Base-by-base conservation (phyloP, 2,888 invertebrate species). In the Trissolcus japonicus region DNA sequence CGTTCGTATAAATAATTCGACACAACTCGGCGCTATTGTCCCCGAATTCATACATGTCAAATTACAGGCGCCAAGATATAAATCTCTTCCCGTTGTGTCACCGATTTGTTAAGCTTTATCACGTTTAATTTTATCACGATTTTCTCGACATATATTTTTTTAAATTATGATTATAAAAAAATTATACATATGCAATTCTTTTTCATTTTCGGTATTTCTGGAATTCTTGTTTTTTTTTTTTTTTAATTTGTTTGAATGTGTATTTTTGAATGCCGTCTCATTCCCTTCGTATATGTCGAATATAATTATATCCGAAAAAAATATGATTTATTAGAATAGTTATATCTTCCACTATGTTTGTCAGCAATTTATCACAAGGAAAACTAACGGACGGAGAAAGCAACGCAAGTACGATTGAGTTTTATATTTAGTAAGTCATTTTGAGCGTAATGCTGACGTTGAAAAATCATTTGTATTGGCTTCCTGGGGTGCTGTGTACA, bases 381-480 rank as follows among this genome's bases (percentile, higher is more conserved):
- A 46, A 48, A 48, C 11, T 25, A 56, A 19, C 54, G 6, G 35
- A 11, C 17, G 62, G 35, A 63, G 57, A 73, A 63, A 73, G 41
- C 50, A 1, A 54, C 16, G 40, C 13, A 60, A 60, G n/a, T 21
- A 13, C 48, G 11, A 74, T 67, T 74, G 62, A 74, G 62, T 62
- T 74, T 67, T 74, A 59, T 29, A 65, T 75, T 75, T 48, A 75
- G 69, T 76, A 65, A 76, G 69, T 69, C 76, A 69, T 76, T 55
- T 14, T 35, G 69, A 71, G 29, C 66, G 25, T 66, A 72, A 76
- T 67, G 76, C 61, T 57, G 76, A 71, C 76, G 67, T 72, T 72
- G 72, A 73, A 65, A 73, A 73, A 77, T 77, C 73, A 73, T 73
- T 77, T 65, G 59, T 77, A 69, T 72, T 68, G 60, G 55, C 67